A percentile compares a stretch with the other conserved stretches of the same genome.
Conservation (phyloP, 2,113 vertebrate genomes). For the Spea bombifrons region DNA sequence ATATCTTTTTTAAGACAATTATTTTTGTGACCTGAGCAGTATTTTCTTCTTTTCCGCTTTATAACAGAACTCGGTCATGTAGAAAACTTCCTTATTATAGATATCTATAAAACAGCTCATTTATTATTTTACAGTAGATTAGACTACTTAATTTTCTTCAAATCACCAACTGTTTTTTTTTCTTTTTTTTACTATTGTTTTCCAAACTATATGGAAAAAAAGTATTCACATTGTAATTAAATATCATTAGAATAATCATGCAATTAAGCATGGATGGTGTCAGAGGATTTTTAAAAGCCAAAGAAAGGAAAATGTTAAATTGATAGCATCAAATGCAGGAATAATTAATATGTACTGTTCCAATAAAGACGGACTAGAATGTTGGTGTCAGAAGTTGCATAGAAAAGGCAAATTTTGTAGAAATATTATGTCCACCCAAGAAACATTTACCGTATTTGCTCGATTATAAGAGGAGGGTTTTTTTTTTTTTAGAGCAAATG, state of each 20-base stretch:
- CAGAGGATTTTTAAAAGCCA: too few species aligned
- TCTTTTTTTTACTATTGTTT: slow-evolving; percentile 5
- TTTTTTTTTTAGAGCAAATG: too few species aligned
- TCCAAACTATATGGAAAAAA: slow-evolving; percentile 18
- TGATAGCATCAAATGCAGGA: too few species aligned
- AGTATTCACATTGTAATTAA: not conserved
- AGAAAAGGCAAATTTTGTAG: too few species aligned
- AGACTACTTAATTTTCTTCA: slow-evolving; percentile 35
- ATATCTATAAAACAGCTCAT: slow-evolving; percentile 64
- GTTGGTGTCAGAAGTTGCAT: too few species aligned
- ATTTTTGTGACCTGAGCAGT: not conserved
- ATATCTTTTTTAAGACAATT: not conserved
- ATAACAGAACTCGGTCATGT: slow-evolving; percentile 62
- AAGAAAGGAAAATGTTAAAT: too few species aligned
- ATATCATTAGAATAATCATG: not conserved
- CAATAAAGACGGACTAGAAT: too few species aligned
- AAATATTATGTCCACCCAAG: too few species aligned
- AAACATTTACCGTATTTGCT: too few species aligned
- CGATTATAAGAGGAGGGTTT: too few species aligned
- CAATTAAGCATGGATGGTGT: slow-evolving; percentile 12
- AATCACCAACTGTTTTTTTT: slow-evolving; percentile 35
- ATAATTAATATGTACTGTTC: too few species aligned
- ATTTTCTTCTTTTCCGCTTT: slow-evolving; percentile 45
- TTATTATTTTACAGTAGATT: slow-evolving; percentile 60
- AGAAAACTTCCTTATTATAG: slow-evolving; percentile 70